Evolutionary conservation across 2,888 invertebrate genomes (phyloP).

Genomic region (Eugnorisma glareosa): DNA sequence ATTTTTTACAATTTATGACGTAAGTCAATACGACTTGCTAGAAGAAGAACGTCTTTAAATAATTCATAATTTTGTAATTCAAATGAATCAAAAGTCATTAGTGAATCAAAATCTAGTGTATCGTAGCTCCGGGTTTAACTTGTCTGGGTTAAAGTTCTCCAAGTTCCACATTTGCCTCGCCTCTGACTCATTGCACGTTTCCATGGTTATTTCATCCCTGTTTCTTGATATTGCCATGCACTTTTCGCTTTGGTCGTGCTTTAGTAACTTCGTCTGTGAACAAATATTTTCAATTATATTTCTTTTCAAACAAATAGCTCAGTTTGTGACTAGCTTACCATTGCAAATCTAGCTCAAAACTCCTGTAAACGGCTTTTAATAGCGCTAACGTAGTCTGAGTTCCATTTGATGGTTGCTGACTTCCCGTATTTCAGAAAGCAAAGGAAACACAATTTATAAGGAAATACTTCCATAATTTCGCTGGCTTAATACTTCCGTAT

Average conservation of each 20-base stretch:
- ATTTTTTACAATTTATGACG: too few species aligned
- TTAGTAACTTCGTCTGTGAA: conserved; percentile 92
- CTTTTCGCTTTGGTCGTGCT: conserved; percentile 97
- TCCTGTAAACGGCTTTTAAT: conserved; percentile 23
- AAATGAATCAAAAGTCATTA: too few species aligned
- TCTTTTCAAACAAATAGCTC: not conserved
- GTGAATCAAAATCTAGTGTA: too few species aligned
- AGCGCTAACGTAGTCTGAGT: conserved; percentile 22
- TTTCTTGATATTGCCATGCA: conserved; percentile 96
- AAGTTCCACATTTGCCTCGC: conserved; percentile 95
- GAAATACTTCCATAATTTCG: conserved; percentile 39
- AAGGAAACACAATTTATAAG: conserved; percentile 36
- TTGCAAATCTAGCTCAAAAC: conserved; percentile 28
- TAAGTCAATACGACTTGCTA: too few species aligned
- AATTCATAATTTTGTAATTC: too few species aligned
- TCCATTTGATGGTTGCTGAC: not conserved
- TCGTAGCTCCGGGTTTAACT: conserved; percentile 83
- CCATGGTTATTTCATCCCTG: conserved; percentile 95
- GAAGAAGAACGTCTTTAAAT: too few species aligned
- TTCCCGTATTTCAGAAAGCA: conserved; percentile 37
- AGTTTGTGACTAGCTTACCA: conserved; percentile 15
- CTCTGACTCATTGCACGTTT: conserved; percentile 93
- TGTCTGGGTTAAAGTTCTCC: conserved; percentile 94
- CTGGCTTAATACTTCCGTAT: conserved; percentile 50
- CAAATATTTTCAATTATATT: conserved; percentile 7